Percentiles rank a stretch among this genome's conserved stretches.
phyloP scores from a whole-genome alignment of 2,113 vertebrate species.

The Halcyon malimbica region DNA sequence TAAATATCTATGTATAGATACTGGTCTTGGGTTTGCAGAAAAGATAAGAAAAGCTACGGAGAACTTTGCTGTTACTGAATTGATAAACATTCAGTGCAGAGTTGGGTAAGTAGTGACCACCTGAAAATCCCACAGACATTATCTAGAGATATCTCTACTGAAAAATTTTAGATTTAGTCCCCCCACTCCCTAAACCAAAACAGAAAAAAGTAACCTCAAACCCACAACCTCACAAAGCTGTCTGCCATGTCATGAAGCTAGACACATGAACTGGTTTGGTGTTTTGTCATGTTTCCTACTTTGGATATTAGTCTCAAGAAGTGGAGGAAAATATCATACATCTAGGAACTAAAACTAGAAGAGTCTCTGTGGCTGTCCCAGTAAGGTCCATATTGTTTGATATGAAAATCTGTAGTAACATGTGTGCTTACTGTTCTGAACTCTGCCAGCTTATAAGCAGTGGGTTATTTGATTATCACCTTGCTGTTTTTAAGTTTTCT shows the following conservation, averaged over 20 bases:
- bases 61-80: neutral
- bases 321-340: neutral
- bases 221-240: neutral
- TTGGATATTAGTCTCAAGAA: neutral
- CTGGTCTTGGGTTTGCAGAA: neutral
- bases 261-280: neutral
- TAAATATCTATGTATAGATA: neutral
- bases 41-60: neutral
- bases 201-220: accelerated
- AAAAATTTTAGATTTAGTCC: neutral
- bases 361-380: neutral
- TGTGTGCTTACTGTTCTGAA: neutral
- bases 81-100: neutral
- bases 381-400: neutral
- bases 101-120: neutral
- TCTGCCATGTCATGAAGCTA: neutral
- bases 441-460: neutral
- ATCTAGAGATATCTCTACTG: neutral
- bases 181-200: accelerated
- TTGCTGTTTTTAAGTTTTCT: neutral
- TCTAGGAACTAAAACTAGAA: neutral
- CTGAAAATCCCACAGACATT: neutral
- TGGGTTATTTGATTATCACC: neutral
- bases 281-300: neutral
- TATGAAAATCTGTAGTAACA: neutral